These are phyloP conservation scores for Sebastes kiyomatsui DNA, from an alignment of 2,797 vertebrate species.

Conservation along the genomic window DNA sequence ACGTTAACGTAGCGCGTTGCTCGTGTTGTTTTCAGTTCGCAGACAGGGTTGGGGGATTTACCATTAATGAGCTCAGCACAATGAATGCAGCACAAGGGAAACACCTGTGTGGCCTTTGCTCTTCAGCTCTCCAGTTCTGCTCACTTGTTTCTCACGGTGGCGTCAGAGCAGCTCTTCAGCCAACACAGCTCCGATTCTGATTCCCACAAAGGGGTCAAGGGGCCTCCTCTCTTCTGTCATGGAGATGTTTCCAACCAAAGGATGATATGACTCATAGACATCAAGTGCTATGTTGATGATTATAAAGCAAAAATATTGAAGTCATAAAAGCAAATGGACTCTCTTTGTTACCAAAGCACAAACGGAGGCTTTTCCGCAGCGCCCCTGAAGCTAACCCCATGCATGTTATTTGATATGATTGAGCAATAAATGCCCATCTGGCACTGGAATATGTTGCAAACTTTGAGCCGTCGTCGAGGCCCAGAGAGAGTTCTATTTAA, in stretches of 20 bases:
- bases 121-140: constrained; percentile 22
- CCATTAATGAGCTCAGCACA: constrained; percentile 47
- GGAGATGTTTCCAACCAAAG: constrained; percentile 29
- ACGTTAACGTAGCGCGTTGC: constrained; percentile 8
- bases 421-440: constrained; percentile 45
- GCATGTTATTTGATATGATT: constrained; percentile 33
- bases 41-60: constrained; percentile 25
- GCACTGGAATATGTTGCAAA: constrained; percentile 45
- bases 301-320: constrained; percentile 17
- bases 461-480: constrained; percentile 30
- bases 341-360: constrained; percentile 20
- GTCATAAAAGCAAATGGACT: constrained; percentile 17
- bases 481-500: constrained; percentile 57
- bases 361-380: constrained; percentile 14
- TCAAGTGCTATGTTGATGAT: constrained; percentile 18
- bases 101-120: constrained; percentile 64
- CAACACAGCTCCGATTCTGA: constrained; percentile 13
- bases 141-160: constrained; percentile 26
- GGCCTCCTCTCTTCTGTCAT: constrained; percentile 13
- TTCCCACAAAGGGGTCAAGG: constrained; percentile 6
- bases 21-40: constrained; percentile 16
- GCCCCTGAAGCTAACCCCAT: not conserved
- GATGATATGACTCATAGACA: constrained; percentile 32
- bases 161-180: constrained; percentile 35
- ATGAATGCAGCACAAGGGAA: constrained; percentile 41